Evolutionary conservation across 2,888 invertebrate genomes (phyloP).

Genomic region (Sinohyriopsis cumingii): DNA sequence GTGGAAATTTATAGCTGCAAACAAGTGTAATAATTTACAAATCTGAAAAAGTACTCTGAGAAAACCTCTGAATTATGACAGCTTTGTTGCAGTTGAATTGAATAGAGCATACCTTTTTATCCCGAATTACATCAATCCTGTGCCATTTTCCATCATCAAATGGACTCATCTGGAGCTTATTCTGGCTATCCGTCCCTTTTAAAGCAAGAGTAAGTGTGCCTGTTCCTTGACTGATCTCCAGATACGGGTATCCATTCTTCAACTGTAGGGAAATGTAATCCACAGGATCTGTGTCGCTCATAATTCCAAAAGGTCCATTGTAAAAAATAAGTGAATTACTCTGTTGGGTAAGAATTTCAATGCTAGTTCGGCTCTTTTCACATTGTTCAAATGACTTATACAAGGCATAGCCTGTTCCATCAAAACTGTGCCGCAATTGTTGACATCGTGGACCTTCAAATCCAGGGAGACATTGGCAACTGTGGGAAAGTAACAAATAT

Average conservation of each 20-base stretch:
- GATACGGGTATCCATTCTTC: conserved; percentile 89
- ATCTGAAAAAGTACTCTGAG: too few species aligned
- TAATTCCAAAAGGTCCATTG: conserved; percentile 84
- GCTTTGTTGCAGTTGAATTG: background rate
- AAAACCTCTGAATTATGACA: too few species aligned
- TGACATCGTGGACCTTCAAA: conserved; percentile 98
- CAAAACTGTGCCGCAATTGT: conserved; percentile 90
- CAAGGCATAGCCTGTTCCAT: conserved; percentile 98
- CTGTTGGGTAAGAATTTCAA: conserved; percentile 93
- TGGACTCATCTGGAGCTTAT: conserved; percentile 26
- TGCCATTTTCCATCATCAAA: conserved; percentile 99
- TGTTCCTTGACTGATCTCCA: conserved; percentile 93
- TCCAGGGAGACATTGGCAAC: conserved; percentile 92
- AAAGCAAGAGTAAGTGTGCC: conserved; percentile 87
- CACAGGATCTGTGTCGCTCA: conserved; percentile 25
- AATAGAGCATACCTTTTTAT: conserved; percentile 53
- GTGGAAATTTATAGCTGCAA: too few species aligned
- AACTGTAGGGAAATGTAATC: conserved; percentile 96
- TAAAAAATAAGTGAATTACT: conserved; percentile 93
- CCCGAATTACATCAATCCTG: conserved; percentile 87
- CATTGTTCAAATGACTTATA: conserved; percentile 90
- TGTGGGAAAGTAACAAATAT: conserved; percentile 54
- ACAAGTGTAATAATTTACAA: too few species aligned
- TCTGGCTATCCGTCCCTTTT: conserved; percentile 72
- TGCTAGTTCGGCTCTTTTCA: conserved; percentile 92